Evolutionary conservation across 2,113 vertebrate genomes (phyloP).

Genomic region (Chaetodon auriga): DNA sequence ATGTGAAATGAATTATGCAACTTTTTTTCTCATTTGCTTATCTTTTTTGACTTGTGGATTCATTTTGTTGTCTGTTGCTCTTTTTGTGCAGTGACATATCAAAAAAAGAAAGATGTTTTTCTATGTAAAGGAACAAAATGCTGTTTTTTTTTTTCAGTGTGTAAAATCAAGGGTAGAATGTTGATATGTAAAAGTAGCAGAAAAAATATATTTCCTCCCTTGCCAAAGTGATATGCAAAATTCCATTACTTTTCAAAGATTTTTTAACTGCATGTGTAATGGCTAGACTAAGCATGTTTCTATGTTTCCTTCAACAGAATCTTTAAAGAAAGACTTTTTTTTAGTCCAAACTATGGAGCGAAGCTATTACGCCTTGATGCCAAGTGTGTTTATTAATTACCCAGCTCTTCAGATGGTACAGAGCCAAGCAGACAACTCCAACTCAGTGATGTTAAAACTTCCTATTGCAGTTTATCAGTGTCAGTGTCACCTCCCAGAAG

Average conservation of each 20-base stretch:
- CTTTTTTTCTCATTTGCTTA: conserved; percentile 65
- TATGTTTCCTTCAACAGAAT: conserved; percentile 69
- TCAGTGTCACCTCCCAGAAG: conserved; percentile 31
- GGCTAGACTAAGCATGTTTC: conserved; percentile 82
- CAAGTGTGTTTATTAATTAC: conserved; percentile 71
- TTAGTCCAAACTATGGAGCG: conserved; percentile 62
- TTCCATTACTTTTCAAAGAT: conserved; percentile 65
- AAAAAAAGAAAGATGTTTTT: conserved; percentile 69
- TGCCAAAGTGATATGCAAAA: conserved; percentile 85
- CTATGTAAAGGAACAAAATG: conserved; percentile 75
- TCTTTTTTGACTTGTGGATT: conserved; percentile 76
- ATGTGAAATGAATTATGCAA: conserved; percentile 82
- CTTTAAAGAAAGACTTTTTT: conserved; percentile 67
- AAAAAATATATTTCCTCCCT: conserved; percentile 77
- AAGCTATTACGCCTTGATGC: conserved; percentile 76
- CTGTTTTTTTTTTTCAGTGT: conserved; percentile 63
- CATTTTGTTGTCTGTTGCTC: conserved; percentile 80
- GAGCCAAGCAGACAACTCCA: conserved; percentile 59
- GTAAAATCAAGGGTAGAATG: conserved; percentile 73
- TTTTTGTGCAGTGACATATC: conserved; percentile 82
- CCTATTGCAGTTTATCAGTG: conserved; percentile 38
- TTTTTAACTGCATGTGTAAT: conserved; percentile 81
- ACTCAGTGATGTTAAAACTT: conserved; percentile 65
- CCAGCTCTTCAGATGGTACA: conserved; percentile 53
- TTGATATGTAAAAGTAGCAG: conserved; percentile 65